These are phyloP conservation scores for Microtus ochrogaster DNA, from an alignment of 2,113 vertebrate species.

Conservation along the genomic window DNA sequence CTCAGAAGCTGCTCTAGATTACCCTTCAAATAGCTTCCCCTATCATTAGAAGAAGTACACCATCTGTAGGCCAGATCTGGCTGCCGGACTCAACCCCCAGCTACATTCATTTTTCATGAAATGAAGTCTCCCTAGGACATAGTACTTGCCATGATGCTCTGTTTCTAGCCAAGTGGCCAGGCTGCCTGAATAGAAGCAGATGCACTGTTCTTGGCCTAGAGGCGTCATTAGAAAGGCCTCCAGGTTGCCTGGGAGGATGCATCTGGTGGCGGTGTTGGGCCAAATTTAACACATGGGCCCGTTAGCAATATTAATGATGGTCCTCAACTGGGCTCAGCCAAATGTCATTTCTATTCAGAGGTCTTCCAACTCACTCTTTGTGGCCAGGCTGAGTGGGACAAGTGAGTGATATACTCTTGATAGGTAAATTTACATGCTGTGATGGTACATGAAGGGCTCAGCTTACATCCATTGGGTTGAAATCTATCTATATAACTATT, in stretches of 20 bases:
- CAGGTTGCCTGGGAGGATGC: slow-evolving; percentile 58
- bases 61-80: slow-evolving; percentile 58
- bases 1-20: not conserved
- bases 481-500: not conserved
- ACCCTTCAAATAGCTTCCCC: not conserved
- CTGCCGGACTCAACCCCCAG: not conserved
- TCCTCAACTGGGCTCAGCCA: slow-evolving; percentile 33
- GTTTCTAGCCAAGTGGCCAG: slow-evolving; percentile 54
- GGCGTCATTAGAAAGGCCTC: slow-evolving; percentile 21
- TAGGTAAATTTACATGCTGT: not conserved
- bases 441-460: not conserved
- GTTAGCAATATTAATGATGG: slow-evolving; percentile 75
- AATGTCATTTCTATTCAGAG: slow-evolving; percentile 45
- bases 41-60: slow-evolving; percentile 19
- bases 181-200: slow-evolving; percentile 57
- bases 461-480: not conserved
- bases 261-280: slow-evolving; percentile 66
- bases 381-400: not conserved
- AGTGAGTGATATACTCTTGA: not conserved
- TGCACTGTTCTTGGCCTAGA: slow-evolving; percentile 5
- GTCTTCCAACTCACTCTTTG: slow-evolving; percentile 45
- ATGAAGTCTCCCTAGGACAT: not conserved
- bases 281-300: slow-evolving; percentile 73
- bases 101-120: slow-evolving; percentile 67
- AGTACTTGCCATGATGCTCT: slow-evolving; percentile 35